Conservation (phyloP, 35 echinoderm and acorn worm genomes). For the Hemicentrotus pulcherrimus region DNA sequence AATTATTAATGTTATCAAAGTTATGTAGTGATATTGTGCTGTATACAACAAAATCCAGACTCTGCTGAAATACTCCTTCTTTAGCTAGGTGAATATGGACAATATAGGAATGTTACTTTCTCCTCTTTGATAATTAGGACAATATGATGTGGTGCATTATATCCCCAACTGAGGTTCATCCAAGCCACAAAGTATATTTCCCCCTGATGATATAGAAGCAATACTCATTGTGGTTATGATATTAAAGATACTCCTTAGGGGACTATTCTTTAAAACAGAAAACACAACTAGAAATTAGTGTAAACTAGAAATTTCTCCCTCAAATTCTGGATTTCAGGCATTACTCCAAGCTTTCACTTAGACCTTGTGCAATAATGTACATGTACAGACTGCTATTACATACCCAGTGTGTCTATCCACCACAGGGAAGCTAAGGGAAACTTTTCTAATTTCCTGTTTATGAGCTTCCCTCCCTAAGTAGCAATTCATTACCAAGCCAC, state of each 20-base stretch:
- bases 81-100: too few species aligned
- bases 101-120: too few species aligned
- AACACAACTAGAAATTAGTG: background rate
- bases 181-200: background rate
- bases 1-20: too few species aligned
- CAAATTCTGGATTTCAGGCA: background rate
- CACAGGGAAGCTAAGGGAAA: background rate
- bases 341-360: background rate
- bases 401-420: background rate
- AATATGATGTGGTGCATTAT: background rate
- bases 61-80: too few species aligned
- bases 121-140: too few species aligned
- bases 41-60: too few species aligned
- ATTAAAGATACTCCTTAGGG: background rate
- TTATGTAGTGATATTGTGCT: too few species aligned
- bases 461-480: background rate
- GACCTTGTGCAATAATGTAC: background rate
- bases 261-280: background rate
- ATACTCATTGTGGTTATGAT: background rate
- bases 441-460: slow-evolving; percentile 19
- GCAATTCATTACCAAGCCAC: background rate
- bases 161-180: background rate
- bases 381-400: background rate
- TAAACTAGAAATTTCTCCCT: background rate
- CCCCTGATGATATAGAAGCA: background rate